Conservation (phyloP, 2,797 vertebrate species). For the Hypotaenidia philippensis region DNA sequence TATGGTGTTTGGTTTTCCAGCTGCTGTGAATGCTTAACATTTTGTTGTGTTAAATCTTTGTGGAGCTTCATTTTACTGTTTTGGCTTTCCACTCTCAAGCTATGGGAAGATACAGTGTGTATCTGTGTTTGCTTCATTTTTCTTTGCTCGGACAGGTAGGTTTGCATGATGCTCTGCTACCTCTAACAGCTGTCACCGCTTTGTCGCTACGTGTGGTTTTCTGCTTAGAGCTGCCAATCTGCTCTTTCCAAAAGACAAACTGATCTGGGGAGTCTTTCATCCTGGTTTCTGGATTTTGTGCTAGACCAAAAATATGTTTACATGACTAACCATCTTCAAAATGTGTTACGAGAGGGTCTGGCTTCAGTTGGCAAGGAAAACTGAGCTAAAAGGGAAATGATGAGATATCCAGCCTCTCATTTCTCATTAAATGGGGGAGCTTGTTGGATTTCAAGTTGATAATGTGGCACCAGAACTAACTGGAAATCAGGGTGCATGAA, state of each 20-base stretch:
- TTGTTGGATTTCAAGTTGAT: background rate
- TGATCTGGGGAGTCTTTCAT: background rate
- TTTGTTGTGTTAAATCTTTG: background rate
- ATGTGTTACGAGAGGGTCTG: background rate
- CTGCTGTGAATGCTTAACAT: background rate
- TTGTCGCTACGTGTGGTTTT: background rate
- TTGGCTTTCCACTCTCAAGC: background rate
- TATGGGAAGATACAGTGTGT: background rate
- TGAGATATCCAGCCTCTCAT: background rate
- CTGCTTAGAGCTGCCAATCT: background rate
- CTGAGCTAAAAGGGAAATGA: background rate
- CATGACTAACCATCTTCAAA: background rate
- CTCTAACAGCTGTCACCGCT: background rate
- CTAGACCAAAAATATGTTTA: accelerated
- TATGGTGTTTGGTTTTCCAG: background rate
- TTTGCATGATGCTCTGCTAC: background rate
- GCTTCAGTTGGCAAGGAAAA: background rate
- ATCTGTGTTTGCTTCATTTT: background rate
- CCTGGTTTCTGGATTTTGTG: background rate
- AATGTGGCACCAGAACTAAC: background rate
- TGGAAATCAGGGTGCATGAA: accelerated
- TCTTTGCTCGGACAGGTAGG: background rate
- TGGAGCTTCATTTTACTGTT: background rate
- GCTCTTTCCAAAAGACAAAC: background rate
- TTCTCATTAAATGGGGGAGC: background rate